Evolutionary conservation across 2,113 vertebrate genomes (phyloP), one percentile per base, ranked within the genome.

Genomic region (Upupa epops): DNA sequence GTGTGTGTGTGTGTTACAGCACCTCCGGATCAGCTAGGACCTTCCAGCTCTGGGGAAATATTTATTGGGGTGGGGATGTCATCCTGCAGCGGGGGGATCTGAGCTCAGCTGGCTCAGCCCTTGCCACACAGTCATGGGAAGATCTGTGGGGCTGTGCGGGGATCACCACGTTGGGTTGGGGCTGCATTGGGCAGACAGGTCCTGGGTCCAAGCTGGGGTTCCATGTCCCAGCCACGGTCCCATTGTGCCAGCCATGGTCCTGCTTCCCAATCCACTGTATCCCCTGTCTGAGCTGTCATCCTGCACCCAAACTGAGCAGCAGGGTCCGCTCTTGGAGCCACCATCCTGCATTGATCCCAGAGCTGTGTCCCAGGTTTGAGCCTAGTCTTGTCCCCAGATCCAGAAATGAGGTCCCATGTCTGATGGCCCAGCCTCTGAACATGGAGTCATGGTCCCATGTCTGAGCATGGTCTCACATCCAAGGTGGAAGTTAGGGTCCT

Each of bases 61-160:
- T 48, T 45, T 20, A 48, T 45, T 9, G 3, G 13, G 20, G 45
- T 42, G n/a, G 56, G 52, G 60, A 40, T 61, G 72, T 31, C 2
- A 1, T 31, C 31, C 42, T 5, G 1, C 54, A 19, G 11, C 7
- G 8, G 4, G 25, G 19, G 45, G 9, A 5, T 59, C 63, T n/a
- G 59, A 70, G 36, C 40, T 52, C 56, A 21, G 85, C 69, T 42
- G 66, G 36, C 40, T 52, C 56, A 21, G 85, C 69, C 48, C 37
- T 76, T 1, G 0, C 37, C 48, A 6, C 49, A 7, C 0, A 1
- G 19, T 52, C 7, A 0, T 4, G 65, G 69, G 70, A 59, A 18
- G 49, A 20, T 5, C 19, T 8, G 21, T 0, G 2, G 21, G 56
- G 82, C 31, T 26, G 45, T 1, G 0, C 9, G 6, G 20, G n/a